Evolutionary conservation across 2,113 vertebrate species (phyloP), one percentile per base, ranked within the genome.

Genomic region (Oryzias celebensis): DNA sequence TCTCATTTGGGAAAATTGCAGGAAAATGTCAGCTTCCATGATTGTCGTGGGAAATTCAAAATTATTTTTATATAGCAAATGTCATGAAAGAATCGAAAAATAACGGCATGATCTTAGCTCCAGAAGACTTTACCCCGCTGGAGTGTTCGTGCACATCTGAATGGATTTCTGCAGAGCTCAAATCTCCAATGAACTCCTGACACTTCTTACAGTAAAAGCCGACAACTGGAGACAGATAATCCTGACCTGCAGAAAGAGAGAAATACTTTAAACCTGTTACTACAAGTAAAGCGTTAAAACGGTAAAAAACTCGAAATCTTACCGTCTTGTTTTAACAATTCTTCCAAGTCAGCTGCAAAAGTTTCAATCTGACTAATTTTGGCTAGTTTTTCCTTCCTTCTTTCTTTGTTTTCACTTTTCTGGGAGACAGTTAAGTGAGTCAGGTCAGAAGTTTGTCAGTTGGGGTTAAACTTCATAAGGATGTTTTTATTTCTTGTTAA

Each of bases 131-230:
- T 80, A 86, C 85, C 61, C 97, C 96, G 92, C 90, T 92, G 49
- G 91, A 92, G 60, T 89, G 92, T 16, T 69, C 68, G 77, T 93
- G 92, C 71, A 76, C 78, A 59, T 89, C 91, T 60, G 93, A 90
- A 75, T 98, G 97, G 43, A 87, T 91, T 75, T 97, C 93, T 78
- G 94, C 95, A 78, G 88, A 92, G 58, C 81, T 92, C 56, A 95
- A 87, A 87, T 98, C 94, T 81, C 94, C 94, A 71, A 96, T 94
- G 90, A 96, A 96, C 87, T 96, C 94, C 66, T 96, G 92, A 91
- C 97, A 99, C 52, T 94, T 94, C 82, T 95, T 93, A 80, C 97
- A 99, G 83, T 96, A 99, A 92, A 95, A 98, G 57, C 96, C 96
- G 68, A 94, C 94, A 64, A 95, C 91, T n/a, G 97, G 94, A 77